Conservation (phyloP, 2,113 vertebrate species). For the Sceloporus undulatus region DNA sequence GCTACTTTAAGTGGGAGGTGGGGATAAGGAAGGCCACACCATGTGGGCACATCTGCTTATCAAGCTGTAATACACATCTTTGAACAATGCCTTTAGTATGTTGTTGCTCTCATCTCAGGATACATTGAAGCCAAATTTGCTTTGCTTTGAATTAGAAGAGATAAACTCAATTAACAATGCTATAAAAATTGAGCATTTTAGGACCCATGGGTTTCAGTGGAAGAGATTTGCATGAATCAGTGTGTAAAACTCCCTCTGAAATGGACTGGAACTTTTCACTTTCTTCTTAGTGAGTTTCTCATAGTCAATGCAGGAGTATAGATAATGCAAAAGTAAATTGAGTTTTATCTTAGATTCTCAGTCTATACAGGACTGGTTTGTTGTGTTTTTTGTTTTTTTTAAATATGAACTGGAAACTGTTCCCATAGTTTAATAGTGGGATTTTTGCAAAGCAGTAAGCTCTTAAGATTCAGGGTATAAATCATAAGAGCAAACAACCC, state of each 20-base stretch:
- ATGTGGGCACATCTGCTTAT: background rate
- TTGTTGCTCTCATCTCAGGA: background rate
- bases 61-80: background rate
- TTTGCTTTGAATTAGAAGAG: slow-evolving; percentile 1
- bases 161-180: background rate
- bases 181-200: background rate
- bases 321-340: background rate
- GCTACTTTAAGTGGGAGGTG: slow-evolving; percentile 9
- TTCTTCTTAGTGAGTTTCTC: background rate
- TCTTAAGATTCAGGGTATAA: background rate
- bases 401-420: background rate
- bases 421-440: background rate
- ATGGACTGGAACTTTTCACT: background rate
- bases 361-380: background rate
- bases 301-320: background rate
- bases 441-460: background rate
- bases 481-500: background rate
- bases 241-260: background rate
- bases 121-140: background rate
- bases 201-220: background rate
- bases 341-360: background rate
- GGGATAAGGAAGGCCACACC: no score
- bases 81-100: background rate
- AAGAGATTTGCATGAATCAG: background rate
- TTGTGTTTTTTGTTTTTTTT: no score